Percentiles rank a stretch among this genome's conserved stretches.
These are phyloP conservation scores for Cabera pusaria DNA, from an alignment of 2,888 invertebrate species.

Conservation along the genomic window DNA sequence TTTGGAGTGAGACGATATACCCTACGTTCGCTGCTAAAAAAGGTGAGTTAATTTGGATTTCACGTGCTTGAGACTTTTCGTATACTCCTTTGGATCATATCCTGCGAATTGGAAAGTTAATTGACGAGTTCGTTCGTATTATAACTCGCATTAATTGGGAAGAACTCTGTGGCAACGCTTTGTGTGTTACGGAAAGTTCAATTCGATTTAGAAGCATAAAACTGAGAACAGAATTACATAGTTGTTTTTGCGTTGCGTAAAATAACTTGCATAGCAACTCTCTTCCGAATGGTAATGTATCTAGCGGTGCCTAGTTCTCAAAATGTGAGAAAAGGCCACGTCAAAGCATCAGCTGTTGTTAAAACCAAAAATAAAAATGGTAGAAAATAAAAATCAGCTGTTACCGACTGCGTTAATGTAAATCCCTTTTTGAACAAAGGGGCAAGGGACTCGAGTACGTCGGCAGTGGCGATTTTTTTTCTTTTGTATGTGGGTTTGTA, in stretches of 20 bases:
- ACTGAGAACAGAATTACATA: constrained; percentile 20
- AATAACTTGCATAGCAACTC: constrained; percentile 9
- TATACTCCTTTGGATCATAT: constrained; percentile 31
- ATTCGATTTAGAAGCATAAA: constrained; percentile 33
- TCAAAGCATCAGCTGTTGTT: constrained; percentile 23
- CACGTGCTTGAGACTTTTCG: constrained; percentile 25
- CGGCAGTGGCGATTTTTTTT: constrained; percentile 30
- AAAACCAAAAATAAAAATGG: constrained; percentile 15
- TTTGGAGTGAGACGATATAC: constrained; percentile 60
- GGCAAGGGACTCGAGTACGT: constrained; percentile 12
- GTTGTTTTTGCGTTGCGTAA: constrained; percentile 25
- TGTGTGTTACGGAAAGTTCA: constrained; percentile 20
- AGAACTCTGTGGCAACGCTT: constrained; percentile 1
- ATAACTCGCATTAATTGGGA: constrained; percentile 39
- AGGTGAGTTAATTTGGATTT: constrained; percentile 67
- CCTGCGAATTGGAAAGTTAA: constrained; percentile 56
- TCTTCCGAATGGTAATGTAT: not conserved
- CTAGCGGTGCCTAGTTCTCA: not conserved
- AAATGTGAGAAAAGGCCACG: constrained; percentile 27
- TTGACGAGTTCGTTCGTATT: constrained; percentile 38
- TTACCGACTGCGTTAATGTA: no score
- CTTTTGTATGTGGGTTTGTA: constrained; percentile 31
- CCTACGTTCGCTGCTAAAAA: constrained; percentile 58
- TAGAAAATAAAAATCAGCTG: constrained; percentile 36
- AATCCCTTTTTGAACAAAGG: constrained; percentile 15